A percentile compares a stretch with the other conserved stretches of the same genome.
phyloP scores from a whole-genome alignment of 2,113 vertebrate species.

The Tragelaphus buxtoni region DNA sequence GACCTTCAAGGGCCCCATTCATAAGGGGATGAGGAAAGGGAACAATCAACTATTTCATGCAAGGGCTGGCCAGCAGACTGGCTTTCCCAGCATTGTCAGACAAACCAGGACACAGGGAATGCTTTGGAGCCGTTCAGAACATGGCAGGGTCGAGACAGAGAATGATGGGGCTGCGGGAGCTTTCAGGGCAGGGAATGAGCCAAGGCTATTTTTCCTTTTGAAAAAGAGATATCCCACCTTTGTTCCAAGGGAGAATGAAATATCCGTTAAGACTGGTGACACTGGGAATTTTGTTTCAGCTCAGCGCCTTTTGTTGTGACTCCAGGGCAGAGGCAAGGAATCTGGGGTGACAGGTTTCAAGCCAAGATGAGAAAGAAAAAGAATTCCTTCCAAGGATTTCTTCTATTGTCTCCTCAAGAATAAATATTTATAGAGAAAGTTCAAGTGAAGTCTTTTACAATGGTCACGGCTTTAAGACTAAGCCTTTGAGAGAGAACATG shows the following conservation, averaged over 20 bases:
- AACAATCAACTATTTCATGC: constrained; percentile 65
- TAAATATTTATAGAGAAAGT: constrained; percentile 76
- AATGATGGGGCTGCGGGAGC: background rate
- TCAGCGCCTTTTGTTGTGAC: constrained; percentile 62
- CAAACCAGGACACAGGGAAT: constrained; percentile 31
- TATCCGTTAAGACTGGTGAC: constrained; percentile 55
- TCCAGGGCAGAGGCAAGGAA: constrained; percentile 68
- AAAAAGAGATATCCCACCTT: constrained; percentile 40
- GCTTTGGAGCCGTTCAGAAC: background rate
- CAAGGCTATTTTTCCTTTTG: background rate
- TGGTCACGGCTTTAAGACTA: constrained; percentile 28
- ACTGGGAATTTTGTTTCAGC: constrained; percentile 60
- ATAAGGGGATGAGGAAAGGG: constrained; percentile 33
- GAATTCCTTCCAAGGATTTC: constrained; percentile 63
- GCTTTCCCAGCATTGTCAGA: constrained; percentile 8
- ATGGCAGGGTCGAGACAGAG: background rate
- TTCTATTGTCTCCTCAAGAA: constrained; percentile 63
- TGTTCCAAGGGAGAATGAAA: constrained; percentile 60
- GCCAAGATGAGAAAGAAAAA: constrained; percentile 66
- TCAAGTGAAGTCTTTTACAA: constrained; percentile 60
- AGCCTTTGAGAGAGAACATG: constrained; percentile 29
- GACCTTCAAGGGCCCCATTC: constrained; percentile 65
- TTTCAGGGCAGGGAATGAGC: constrained; percentile 3
- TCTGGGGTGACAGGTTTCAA: constrained; percentile 46
- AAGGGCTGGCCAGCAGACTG: background rate